Base-by-base conservation (phyloP, 2,888 invertebrate species). In the Lathronympha strigana region DNA sequence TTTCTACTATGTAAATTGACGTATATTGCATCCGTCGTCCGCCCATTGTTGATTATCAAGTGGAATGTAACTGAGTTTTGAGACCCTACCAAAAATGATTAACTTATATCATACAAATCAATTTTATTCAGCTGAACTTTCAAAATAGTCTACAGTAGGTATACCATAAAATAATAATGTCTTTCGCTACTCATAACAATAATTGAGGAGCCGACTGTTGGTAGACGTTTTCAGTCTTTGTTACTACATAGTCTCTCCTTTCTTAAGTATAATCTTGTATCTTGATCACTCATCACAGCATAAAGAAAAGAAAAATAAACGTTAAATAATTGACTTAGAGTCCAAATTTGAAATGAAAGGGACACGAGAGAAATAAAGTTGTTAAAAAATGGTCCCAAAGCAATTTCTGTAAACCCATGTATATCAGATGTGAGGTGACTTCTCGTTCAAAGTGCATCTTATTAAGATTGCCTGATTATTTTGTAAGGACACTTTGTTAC, bases 211-310 rank as follows among this genome's bases (percentile, higher is more conserved):
- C 8, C 23, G n/a, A 9, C 21, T 23, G 13, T 23, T 4, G 19
- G 8, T n/a, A 13, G 8, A 47, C 2, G 1, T 23, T 23, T 1
- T n/a, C 23, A 23, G 23, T 47, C 23, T 23, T 11, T 47, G n/a
- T 47, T 23, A 47, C 5, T 11, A n/a, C 1, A 0, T 47, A 1
- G 23, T 47, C 47, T 23, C n/a, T 47, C 73, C 69, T 67, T 71
- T 76, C 76, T 74, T 77, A 54, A 57, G 31, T 76, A 79, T 80
- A 84, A 83, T 82, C 80, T 73, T 67, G 33, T 51, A 66, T 66
- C 73, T 76, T 80, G 78, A 80, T 81, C 78, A 71, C 71, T 36
- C 43, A 54, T 60, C 58, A 53, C 8, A 9, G 28, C 28, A 50
- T 13, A 8, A 2, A 19, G 2, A 33, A 13, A 21, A 9, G 19